Evolutionary conservation across 2,797 vertebrate genomes (phyloP).

Genomic region (Amblyopsis hoosieri): DNA sequence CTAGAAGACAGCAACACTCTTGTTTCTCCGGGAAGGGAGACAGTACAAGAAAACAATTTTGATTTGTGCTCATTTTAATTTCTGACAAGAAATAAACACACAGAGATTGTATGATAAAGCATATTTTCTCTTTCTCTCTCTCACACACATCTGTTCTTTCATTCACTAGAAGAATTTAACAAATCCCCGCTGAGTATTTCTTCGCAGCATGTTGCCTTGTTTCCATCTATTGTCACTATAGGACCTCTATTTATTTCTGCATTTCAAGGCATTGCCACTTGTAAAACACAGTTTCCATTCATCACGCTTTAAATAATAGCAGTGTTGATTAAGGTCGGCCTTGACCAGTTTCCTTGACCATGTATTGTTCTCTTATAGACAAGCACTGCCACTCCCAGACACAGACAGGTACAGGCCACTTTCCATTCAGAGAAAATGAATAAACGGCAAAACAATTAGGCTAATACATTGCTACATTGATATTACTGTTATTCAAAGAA

Average conservation of each 20-base stretch:
- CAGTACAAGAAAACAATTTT: constrained; percentile 45
- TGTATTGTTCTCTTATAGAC: constrained; percentile 19
- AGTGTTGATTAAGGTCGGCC: constrained; percentile 32
- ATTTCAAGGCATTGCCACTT: constrained; percentile 50
- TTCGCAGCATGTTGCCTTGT: constrained; percentile 49
- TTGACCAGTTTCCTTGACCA: constrained; percentile 5
- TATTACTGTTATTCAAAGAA: constrained; percentile 67
- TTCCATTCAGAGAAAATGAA: constrained; percentile 49
- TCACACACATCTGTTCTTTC: background rate
- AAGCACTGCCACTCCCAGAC: constrained; percentile 48
- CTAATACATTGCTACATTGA: constrained; percentile 72
- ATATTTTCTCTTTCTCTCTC: constrained; percentile 16
- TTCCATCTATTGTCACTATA: constrained; percentile 35
- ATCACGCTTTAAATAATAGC: constrained; percentile 53
- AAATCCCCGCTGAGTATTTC: constrained; percentile 43
- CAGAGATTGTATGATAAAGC: constrained; percentile 58
- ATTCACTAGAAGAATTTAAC: constrained; percentile 41
- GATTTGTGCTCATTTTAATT: constrained; percentile 83
- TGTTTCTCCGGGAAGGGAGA: constrained; percentile 60
- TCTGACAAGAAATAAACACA: constrained; percentile 67
- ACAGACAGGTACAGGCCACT: constrained; percentile 52
- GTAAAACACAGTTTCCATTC: constrained; percentile 60
- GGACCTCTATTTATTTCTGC: constrained; percentile 55
- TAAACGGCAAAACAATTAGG: constrained; percentile 30
- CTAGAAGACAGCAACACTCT: background rate